Base-by-base conservation (phyloP, 92 coral and sea anemone genomes). In the Heliopora coerulea region DNA sequence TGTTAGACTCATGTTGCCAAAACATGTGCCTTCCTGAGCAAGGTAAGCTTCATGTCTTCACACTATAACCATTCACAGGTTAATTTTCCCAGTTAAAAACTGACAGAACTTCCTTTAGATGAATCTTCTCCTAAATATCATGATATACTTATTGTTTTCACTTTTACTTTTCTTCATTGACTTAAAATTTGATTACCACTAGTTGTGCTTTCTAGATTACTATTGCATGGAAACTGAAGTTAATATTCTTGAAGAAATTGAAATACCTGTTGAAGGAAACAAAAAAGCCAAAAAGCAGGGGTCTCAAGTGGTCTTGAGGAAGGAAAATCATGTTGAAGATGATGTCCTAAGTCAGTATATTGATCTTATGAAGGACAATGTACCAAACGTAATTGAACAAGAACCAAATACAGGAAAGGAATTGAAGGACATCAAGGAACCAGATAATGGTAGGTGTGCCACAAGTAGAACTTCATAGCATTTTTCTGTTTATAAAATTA, bases 1-100 rank as follows among this genome's bases (percentile, higher is more conserved):
- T 93, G 49, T 74, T 93, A 78, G 93, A 93, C 48, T 93, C 90
- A 18, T 96, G 95, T 62, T 84, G 86, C 72, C 84, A 77, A 67
- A 91, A 89, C 11, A 80, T 72, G 65, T 82, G 82, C 70, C 64
- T 93, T 52, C 64, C 93, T 17, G 98, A 93, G 78, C 85, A 87
- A 69, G 90, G 98, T 90, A 68, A 66, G 19, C 23, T 27, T 17
- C 7, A 31, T 15, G n/a, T 46, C 42, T 11, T 37, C 42, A 37
- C 4, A 37, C 42, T 37, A 11, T 37, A 37, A 37, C 42, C 11
- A 4, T 37, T 37, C 42, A n/a, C n/a, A n/a, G n/a, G n/a, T n/a
- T n/a, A n/a, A n/a, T n/a, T n/a, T n/a, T n/a, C n/a, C n/a, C n/a
- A n/a, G n/a, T n/a, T n/a, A n/a, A n/a, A n/a, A n/a, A n/a, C n/a